A percentile compares a stretch with the other conserved stretches of the same genome.
These are phyloP conservation scores for Drosophila bunnanda DNA, from an alignment of 2,888 invertebrate genomes.

Conservation along the genomic window DNA sequence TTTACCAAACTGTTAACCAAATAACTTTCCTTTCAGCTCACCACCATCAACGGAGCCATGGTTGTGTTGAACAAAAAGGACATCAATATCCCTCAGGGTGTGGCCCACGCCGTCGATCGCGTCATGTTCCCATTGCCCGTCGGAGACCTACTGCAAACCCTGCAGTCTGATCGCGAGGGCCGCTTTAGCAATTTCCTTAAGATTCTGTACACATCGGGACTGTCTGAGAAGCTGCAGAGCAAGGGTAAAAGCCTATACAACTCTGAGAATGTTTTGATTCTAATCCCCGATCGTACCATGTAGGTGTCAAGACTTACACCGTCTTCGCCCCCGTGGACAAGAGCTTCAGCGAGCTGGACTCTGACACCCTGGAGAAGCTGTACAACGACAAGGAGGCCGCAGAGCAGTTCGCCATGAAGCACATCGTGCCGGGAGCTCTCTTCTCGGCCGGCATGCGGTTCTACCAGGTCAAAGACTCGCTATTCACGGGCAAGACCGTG, in stretches of 20 bases:
- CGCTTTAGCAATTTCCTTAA: conserved; percentile 92
- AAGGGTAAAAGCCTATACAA: conserved; percentile 74
- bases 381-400: conserved; percentile 88
- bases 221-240: conserved; percentile 88
- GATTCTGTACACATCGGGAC: conserved; percentile 91
- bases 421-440: conserved; percentile 91
- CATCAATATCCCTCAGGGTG: conserved; percentile 93
- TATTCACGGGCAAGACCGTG: conserved; percentile 90
- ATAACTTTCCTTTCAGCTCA: conserved; percentile 86
- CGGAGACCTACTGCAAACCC: conserved; percentile 92
- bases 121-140: conserved; percentile 96
- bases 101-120: conserved; percentile 93
- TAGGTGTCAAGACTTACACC: conserved; percentile 93
- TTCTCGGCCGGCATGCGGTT: conserved; percentile 95
- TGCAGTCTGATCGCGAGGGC: conserved; percentile 93
- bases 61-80: conserved; percentile 92
- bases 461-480: conserved; percentile 92
- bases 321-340: conserved; percentile 94
- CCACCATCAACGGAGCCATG: conserved; percentile 94
- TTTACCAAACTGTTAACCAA: accelerated
- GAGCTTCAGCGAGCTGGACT: conserved; percentile 89
- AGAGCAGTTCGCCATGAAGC: conserved; percentile 90
- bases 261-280: too few relatives aligned
- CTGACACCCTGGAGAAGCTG: conserved; percentile 87
- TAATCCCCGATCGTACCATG: accelerated